These are phyloP conservation scores for Muscicapa comitata DNA, from an alignment of 2,797 vertebrate species.

Conservation along the genomic window DNA sequence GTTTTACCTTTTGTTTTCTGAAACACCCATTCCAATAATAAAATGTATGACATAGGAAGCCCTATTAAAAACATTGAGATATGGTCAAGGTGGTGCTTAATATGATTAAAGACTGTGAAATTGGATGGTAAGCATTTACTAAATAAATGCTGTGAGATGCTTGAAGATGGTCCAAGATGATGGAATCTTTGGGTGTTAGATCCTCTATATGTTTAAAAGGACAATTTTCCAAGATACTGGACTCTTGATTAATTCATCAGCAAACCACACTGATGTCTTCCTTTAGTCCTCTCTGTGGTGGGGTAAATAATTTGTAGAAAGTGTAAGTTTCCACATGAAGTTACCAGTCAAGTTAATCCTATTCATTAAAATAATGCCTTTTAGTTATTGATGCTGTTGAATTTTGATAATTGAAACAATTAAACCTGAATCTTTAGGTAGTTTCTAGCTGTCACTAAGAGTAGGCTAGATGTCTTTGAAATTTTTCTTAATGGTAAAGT, in stretches of 20 bases:
- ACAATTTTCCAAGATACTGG: neutral
- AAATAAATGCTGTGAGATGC: neutral
- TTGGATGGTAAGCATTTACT: neutral
- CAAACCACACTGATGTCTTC: neutral
- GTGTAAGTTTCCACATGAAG: neutral
- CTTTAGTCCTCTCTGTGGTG: neutral
- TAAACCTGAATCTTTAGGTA: neutral
- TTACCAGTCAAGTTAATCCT: neutral
- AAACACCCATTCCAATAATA: neutral
- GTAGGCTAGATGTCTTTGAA: neutral
- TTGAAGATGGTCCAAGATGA: neutral
- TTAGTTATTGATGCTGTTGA: neutral
- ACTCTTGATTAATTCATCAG: neutral
- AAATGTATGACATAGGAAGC: neutral
- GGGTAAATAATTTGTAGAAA: neutral
- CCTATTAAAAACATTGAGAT: neutral
- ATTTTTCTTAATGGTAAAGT: neutral
- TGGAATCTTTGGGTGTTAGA: neutral
- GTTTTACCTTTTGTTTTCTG: neutral
- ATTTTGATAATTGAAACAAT: neutral
- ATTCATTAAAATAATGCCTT: neutral
- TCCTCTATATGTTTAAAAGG: neutral
- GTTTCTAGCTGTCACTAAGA: neutral
- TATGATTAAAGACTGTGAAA: neutral
- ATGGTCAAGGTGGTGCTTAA: neutral